A percentile compares a stretch with the other conserved stretches of the same genome.
Conservation (phyloP, 92 coral and sea anemone genomes). For the Epizoanthus stellaris region DNA sequence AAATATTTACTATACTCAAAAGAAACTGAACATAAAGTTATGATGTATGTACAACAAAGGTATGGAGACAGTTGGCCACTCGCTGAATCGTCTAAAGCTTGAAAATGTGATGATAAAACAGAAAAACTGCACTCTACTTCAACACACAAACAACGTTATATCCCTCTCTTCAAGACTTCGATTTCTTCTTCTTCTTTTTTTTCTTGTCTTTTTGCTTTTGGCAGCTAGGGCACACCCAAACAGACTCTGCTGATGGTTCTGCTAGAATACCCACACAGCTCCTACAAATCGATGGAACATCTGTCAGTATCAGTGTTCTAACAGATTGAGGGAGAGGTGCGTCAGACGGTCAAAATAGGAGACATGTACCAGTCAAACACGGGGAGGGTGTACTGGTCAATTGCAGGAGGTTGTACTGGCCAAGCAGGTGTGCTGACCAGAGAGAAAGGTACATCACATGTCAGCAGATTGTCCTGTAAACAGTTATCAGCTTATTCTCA, state of each 20-base stretch:
- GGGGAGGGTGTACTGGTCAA: neutral
- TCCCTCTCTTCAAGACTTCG: constrained; percentile 6
- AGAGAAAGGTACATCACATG: too few species aligned
- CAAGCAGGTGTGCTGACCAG: too few species aligned
- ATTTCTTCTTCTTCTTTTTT: constrained; percentile 49
- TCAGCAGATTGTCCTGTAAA: too few species aligned
- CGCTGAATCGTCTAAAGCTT: too few species aligned
- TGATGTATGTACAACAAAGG: too few species aligned
- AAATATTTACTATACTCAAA: too few species aligned
- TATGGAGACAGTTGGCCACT: too few species aligned
- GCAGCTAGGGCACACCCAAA: constrained; percentile 27
- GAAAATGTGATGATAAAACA: neutral
- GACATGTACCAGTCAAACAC: neutral
- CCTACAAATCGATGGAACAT: neutral
- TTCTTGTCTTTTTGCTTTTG: constrained; percentile 29
- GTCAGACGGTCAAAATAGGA: neutral
- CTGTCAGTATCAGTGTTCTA: neutral
- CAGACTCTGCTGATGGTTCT: constrained; percentile 17
- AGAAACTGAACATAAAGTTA: too few species aligned
- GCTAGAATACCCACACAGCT: constrained; percentile 27
- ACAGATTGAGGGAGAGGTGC: neutral
- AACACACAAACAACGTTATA: neutral
- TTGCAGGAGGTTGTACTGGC: too few species aligned
- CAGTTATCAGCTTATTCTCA: too few species aligned
- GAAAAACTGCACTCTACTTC: neutral